Percentiles rank a stretch among this genome's conserved stretches.
These are phyloP conservation scores for Mus spretus DNA, from an alignment of 2,797 vertebrate genomes.

Conservation along the genomic window DNA sequence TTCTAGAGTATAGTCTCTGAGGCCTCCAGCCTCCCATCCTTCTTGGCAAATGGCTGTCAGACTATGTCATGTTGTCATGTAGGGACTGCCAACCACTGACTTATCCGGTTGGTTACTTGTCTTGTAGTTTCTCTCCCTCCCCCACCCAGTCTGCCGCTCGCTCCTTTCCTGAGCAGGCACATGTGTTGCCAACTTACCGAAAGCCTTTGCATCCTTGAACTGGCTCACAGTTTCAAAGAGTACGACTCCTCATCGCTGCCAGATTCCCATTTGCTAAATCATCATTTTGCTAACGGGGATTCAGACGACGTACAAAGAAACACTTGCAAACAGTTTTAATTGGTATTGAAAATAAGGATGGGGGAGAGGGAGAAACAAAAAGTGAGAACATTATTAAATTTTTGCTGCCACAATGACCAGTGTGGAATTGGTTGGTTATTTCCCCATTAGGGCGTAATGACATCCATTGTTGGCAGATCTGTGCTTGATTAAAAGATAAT, in stretches of 20 bases:
- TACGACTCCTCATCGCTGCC: conserved; percentile 4
- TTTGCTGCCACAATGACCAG: conserved; percentile 74
- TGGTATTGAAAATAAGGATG: conserved; percentile 72
- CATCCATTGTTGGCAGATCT: conserved; percentile 49
- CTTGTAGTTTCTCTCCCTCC: neutral
- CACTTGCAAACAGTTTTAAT: conserved; percentile 79
- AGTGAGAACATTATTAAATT: conserved; percentile 77
- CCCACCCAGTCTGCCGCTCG: rapidly evolving
- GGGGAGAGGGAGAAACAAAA: neutral
- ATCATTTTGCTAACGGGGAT: conserved; percentile 68
- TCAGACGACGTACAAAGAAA: conserved; percentile 70
- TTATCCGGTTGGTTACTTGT: neutral
- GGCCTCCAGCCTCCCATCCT: neutral
- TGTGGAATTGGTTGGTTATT: conserved; percentile 66
- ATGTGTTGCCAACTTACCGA: neutral
- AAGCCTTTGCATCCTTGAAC: neutral
- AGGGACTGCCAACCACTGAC: rapidly evolving
- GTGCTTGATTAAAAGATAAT: conserved; percentile 78
- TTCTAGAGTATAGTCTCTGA: rapidly evolving
- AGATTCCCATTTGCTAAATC: conserved; percentile 57
- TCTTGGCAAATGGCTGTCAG: neutral
- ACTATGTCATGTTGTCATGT: rapidly evolving
- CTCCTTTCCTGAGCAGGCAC: neutral
- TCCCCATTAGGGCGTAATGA: conserved; percentile 70
- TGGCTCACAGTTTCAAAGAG: neutral